phyloP scores from a whole-genome alignment of 2,113 vertebrate genomes.

The Equus przewalskii region DNA sequence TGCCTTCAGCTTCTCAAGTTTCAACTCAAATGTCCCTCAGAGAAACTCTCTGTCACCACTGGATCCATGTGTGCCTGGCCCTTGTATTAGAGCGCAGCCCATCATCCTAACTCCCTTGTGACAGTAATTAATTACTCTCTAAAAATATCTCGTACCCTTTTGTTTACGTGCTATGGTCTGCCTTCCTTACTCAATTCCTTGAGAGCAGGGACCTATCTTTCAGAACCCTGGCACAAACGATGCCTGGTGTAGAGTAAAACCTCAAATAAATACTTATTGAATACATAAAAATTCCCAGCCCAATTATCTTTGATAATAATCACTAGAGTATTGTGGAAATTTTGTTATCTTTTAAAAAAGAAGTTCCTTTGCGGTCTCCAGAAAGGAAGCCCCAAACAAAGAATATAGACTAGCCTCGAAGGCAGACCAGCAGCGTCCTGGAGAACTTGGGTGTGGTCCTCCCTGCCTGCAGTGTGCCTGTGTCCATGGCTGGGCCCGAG shows the following conservation, averaged over 20 bases:
- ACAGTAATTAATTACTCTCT: background rate
- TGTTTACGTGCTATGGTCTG: background rate
- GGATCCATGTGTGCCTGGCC: background rate
- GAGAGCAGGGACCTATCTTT: background rate
- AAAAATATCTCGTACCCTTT: background rate
- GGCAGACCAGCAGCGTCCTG: rapidly evolving
- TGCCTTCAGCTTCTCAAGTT: background rate
- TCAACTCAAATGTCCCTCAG: background rate
- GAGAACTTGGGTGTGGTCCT: background rate
- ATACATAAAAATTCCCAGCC: background rate
- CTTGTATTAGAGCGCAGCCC: rapidly evolving
- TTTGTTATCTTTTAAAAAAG: background rate
- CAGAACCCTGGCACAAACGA: background rate
- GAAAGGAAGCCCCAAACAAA: background rate
- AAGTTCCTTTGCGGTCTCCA: background rate
- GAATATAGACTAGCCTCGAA: background rate
- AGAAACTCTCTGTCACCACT: background rate
- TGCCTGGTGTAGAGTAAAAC: background rate
- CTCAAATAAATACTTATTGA: background rate
- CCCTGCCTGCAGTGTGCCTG: background rate
- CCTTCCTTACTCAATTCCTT: background rate
- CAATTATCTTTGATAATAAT: background rate
- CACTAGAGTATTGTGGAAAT: background rate
- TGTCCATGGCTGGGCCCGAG: rapidly evolving
- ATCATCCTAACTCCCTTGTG: background rate